Conservation (phyloP, 1,140 invertebrate genomes). For the Ips nitidus region DNA sequence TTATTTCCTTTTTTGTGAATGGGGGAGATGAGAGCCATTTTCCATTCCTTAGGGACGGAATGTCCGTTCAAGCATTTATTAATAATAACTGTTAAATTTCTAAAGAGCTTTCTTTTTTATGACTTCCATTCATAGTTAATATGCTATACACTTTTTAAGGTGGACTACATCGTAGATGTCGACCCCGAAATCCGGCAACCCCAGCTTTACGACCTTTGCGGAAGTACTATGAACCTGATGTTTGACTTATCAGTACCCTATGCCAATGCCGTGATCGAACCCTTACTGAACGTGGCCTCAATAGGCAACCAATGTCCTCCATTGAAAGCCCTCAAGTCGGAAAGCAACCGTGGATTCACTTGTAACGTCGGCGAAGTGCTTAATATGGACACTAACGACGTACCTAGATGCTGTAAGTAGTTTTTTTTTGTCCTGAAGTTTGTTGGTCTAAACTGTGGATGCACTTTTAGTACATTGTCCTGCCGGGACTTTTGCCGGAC, state of each 20-base stretch:
- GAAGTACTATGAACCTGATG: conserved; percentile 88
- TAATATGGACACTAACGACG: conserved; percentile 87
- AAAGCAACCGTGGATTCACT: conserved; percentile 84
- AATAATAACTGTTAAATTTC: too few relatives aligned
- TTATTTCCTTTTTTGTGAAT: too few relatives aligned
- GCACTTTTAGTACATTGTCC: conserved; percentile 83
- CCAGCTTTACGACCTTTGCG: conserved; percentile 91
- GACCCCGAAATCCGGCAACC: conserved; percentile 83
- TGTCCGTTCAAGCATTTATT: too few relatives aligned
- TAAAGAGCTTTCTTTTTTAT: too few relatives aligned
- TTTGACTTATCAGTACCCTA: conserved; percentile 93
- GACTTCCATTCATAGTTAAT: too few relatives aligned
- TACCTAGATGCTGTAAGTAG: conserved; percentile 87
- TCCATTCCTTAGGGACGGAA: too few relatives aligned
- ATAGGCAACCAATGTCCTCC: conserved; percentile 91
- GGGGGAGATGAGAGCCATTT: too few relatives aligned
- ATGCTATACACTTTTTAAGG: conserved; percentile 4
- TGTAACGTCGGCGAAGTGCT: conserved; percentile 92
- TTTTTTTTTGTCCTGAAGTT: conserved; percentile 1
- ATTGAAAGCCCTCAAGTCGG: conserved; percentile 80
- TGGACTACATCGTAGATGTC: conserved; percentile 83
- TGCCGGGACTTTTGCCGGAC: conserved; percentile 88
- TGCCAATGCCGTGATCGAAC: conserved; percentile 87
- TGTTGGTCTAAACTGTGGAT: conserved; percentile 3
- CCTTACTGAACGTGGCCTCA: conserved; percentile 82